Evolutionary conservation across 2,113 vertebrate species (phyloP), one percentile per base, ranked within the genome.

Genomic region (Macaca nemestrina): DNA sequence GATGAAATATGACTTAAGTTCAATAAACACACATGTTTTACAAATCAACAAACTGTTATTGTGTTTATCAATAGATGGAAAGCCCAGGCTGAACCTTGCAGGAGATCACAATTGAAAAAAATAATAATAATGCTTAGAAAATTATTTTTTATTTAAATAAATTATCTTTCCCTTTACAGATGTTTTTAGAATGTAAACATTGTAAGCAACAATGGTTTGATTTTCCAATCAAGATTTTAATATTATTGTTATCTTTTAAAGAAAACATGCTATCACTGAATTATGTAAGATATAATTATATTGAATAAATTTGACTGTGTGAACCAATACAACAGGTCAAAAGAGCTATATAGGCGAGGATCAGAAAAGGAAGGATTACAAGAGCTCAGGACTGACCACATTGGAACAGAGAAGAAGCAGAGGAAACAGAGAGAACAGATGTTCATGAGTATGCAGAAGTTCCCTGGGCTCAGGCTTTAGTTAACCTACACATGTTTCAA

Each of bases 391-490:
- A 2, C 35, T 59, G 35, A 48, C 5, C 22, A 8, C 8, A 17
- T 0, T 35, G 61, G 32, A 52, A 64, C 14, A 80, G 57, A 32
- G 50, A n/a, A 55, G 25, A 76, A 48, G 5, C 4, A 14, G 25
- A 61, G 25, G 22, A 20, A 48, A 67, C 4, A 17, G 0, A n/a
- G 11, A 68, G 10, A 48, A 50, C 0, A 35, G 30, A 6, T 30
- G 9, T n/a, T 8, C 6, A 2, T 3, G 25, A 27, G 9, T 3
- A 8, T 1, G 0, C 0, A 0, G 13, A n/a, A 1, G 2, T 5
- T 35, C 3, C 52, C 32, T 6, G 52, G 8, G 9, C 23, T 20
- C 32, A 61, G 18, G 8, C 18, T 5, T 30, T 12, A 8, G 18
- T 64, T 43, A 75, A 52, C 11, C 10, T 30, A 18, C n/a, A 1